Conservation (phyloP, 2,888 invertebrate genomes). For the Ypsolopha scabrella region DNA sequence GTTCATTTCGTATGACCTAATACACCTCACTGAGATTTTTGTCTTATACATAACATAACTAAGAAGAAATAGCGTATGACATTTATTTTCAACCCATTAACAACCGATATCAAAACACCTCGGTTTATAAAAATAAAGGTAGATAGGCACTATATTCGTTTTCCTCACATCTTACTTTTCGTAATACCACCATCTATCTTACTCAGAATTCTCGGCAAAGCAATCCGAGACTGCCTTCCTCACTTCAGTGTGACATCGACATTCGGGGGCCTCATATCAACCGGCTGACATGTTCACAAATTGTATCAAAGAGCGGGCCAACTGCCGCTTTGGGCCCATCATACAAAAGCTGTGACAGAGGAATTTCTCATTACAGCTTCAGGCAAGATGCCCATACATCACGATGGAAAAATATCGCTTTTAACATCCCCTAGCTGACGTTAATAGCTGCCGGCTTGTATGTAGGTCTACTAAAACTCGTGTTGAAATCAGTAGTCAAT, state of each 20-base stretch:
- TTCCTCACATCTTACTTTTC: neutral
- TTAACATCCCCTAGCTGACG: conserved; percentile 45
- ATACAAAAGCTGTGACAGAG: conserved; percentile 60
- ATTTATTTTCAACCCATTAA: no score
- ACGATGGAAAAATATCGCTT: conserved; percentile 59
- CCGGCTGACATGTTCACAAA: conserved; percentile 19
- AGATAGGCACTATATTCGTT: no score
- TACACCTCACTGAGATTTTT: no score
- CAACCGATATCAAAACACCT: no score
- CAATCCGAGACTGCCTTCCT: neutral
- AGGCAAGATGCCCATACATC: conserved; percentile 59
- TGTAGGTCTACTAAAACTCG: neutral
- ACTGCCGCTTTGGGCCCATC: conserved; percentile 35
- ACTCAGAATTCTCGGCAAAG: neutral
- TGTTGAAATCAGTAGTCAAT: no score
- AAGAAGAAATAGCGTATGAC: no score
- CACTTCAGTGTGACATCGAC: conserved; percentile 1
- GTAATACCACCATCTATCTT: conserved; percentile 9
- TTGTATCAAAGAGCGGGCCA: conserved; percentile 26
- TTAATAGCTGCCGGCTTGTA: conserved; percentile 39
- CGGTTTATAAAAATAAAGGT: no score
- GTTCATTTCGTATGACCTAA: no score
- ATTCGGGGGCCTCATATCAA: conserved; percentile 10
- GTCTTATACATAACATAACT: no score
- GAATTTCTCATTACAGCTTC: conserved; percentile 64